Evolutionary conservation across 2,888 invertebrate species (phyloP).

Genomic region (Cheilosia variabilis): DNA sequence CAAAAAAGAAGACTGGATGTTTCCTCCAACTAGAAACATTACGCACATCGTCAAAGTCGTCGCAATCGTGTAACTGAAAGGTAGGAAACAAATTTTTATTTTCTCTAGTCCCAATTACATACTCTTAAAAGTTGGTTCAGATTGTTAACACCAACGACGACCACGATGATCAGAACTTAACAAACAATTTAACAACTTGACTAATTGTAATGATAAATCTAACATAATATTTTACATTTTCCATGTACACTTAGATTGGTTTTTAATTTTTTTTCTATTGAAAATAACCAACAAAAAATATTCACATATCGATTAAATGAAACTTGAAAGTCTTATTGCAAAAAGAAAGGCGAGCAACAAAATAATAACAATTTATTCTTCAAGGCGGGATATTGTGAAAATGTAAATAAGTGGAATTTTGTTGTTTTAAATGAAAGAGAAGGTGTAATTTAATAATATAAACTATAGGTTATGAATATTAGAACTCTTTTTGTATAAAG

Average conservation of each 20-base stretch:
- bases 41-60: conserved; percentile 51
- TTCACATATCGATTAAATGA: conserved; percentile 54
- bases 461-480: conserved; percentile 19
- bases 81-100: conserved; percentile 43
- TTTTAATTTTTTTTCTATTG: conserved; percentile 9
- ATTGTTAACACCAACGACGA: conserved; percentile 34
- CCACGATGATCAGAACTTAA: conserved; percentile 46
- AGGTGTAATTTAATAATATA: conserved; percentile 48
- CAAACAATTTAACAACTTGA: conserved; percentile 23
- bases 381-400: conserved; percentile 27
- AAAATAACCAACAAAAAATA: conserved; percentile 14
- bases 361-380: conserved; percentile 4
- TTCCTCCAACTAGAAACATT: conserved; percentile 40
- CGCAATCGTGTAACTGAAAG: conserved; percentile 41
- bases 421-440: conserved; percentile 50
- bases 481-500: conserved; percentile 54
- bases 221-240: conserved; percentile 18
- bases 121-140: conserved; percentile 17
- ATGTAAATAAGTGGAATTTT: conserved; percentile 56
- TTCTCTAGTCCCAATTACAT: conserved; percentile 47
- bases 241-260: conserved; percentile 38
- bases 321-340: background rate
- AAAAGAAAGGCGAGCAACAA: background rate
- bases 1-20: conserved; percentile 70
- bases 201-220: conserved; percentile 28